These are phyloP conservation scores for Phrynosoma platyrhinos DNA, from an alignment of 2,113 vertebrate genomes.

Conservation along the genomic window DNA sequence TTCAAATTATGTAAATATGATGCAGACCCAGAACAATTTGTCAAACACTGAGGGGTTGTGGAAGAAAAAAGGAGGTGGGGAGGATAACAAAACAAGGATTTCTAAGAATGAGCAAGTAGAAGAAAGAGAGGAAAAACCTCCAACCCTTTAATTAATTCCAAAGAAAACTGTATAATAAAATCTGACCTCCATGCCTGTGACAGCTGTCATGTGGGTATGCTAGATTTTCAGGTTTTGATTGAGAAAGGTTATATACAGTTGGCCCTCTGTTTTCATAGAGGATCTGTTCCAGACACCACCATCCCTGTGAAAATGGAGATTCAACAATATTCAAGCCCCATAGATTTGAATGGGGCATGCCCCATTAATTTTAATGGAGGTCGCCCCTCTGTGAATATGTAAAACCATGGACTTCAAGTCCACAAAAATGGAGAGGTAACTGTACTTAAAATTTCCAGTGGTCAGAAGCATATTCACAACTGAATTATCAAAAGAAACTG, in stretches of 20 bases:
- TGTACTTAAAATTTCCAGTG: not conserved
- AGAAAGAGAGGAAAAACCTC: not conserved
- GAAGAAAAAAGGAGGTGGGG: not conserved
- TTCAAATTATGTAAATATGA: slow-evolving; percentile 35
- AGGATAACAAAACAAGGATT: slow-evolving; percentile 12
- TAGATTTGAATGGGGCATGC: no score
- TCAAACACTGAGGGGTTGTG: not conserved
- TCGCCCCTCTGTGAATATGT: no score
- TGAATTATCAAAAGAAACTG: not conserved
- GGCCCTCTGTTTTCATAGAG: no score
- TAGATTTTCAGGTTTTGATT: not conserved
- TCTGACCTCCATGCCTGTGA: slow-evolving; percentile 1
- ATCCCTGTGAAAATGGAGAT: no score
- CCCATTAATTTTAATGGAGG: no score
- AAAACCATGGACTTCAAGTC: no score
- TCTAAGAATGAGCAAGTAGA: slow-evolving; percentile 15
- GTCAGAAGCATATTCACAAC: not conserved
- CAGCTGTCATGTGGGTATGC: not conserved
- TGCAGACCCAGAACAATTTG: slow-evolving; percentile 24
- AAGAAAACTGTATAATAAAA: slow-evolving; percentile 9
- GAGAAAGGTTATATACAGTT: not conserved
- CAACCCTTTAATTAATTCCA: slow-evolving; percentile 21
- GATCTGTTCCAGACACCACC: no score
- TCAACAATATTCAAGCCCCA: no score
- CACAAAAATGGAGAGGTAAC: no score